phyloP scores from a whole-genome alignment of 2,888 invertebrate genomes.

The Acleris cristana region DNA sequence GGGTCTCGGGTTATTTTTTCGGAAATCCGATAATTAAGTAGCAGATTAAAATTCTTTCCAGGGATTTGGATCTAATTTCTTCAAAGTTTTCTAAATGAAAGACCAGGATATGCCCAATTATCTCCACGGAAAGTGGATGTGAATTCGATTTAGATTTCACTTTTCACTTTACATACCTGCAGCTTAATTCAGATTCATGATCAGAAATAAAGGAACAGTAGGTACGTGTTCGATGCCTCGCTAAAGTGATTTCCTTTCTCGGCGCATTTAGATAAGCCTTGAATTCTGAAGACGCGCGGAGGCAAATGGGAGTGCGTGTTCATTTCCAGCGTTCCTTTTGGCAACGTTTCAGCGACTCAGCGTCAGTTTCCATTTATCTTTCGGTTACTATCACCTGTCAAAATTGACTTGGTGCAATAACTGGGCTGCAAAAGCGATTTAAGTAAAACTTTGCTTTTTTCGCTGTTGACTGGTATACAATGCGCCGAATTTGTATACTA shows the following conservation, averaged over 20 bases:
- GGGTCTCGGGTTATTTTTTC: too few species aligned
- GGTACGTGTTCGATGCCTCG: slow-evolving; percentile 37
- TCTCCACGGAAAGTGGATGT: too few species aligned
- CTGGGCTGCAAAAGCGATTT: slow-evolving; percentile 61
- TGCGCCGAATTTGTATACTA: too few species aligned
- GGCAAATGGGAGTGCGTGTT: slow-evolving; percentile 19
- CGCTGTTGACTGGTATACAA: slow-evolving; percentile 52
- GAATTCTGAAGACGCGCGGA: slow-evolving; percentile 23
- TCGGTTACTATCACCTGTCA: slow-evolving; percentile 62
- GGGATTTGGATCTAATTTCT: too few species aligned
- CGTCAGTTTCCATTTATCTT: slow-evolving; percentile 54
- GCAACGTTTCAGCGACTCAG: slow-evolving; percentile 39
- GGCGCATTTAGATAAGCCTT: slow-evolving; percentile 51
- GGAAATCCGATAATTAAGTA: too few species aligned
- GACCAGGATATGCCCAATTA: too few species aligned
- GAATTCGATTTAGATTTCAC: too few species aligned
- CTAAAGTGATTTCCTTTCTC: slow-evolving; percentile 53
- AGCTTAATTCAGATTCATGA: not conserved
- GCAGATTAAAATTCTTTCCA: too few species aligned
- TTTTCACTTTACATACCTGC: not conserved
- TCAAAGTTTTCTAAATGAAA: too few species aligned
- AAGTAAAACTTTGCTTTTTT: slow-evolving; percentile 69
- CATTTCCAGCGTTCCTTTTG: slow-evolving; percentile 35
- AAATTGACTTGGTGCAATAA: slow-evolving; percentile 62
- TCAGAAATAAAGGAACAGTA: slow-evolving; percentile 2